A percentile compares a stretch with the other conserved stretches of the same genome.
Evolutionary conservation across 1,140 invertebrate genomes (phyloP).

Genomic region (Lanistes nyassanus): DNA sequence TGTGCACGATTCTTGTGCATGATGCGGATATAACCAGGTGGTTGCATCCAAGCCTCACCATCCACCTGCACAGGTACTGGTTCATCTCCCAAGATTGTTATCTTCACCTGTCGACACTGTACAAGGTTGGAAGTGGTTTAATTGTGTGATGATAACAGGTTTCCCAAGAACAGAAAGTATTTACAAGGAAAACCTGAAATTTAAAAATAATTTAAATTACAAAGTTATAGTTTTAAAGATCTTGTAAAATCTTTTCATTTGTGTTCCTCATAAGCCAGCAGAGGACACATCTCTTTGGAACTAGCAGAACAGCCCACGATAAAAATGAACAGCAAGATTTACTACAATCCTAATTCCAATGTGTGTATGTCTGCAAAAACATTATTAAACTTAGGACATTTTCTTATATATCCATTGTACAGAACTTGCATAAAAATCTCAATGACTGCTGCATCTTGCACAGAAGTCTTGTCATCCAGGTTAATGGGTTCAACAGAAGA

Average conservation of each 20-base stretch:
- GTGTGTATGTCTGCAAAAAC: no score
- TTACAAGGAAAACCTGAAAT: neutral
- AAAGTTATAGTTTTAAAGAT: neutral
- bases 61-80: slow-evolving; percentile 91
- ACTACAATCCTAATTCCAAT: no score
- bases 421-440: no score
- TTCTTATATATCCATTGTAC: no score
- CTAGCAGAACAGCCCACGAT: no score
- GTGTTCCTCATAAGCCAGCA: neutral
- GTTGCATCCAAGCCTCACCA: slow-evolving; percentile 98
- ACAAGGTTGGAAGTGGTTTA: neutral
- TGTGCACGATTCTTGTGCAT: slow-evolving; percentile 97
- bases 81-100: slow-evolving; percentile 86
- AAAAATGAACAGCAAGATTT: no score
- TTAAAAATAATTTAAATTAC: neutral
- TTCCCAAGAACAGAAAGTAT: neutral
- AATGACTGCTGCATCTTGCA: no score
- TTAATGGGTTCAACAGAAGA: no score
- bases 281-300: no score
- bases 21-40: slow-evolving; percentile 93
- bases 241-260: neutral
- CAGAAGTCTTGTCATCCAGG: no score
- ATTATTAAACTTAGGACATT: no score
- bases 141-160: neutral
- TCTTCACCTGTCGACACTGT: slow-evolving; percentile 92